phyloP scores from a whole-genome alignment of 2,113 vertebrate species.

The Myiopsitta monachus region DNA sequence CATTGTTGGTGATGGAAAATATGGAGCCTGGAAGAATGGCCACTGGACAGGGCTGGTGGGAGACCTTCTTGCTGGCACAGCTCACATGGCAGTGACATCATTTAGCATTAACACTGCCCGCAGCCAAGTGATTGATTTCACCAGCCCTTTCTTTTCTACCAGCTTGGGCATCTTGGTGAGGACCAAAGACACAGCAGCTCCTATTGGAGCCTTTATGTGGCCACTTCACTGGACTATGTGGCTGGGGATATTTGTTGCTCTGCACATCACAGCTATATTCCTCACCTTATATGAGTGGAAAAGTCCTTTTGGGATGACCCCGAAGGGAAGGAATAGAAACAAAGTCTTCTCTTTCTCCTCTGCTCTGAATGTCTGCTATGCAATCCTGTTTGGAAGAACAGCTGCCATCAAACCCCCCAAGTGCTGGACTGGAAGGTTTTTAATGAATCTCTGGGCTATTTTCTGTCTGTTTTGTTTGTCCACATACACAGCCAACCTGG shows the following conservation, averaged over 20 bases:
- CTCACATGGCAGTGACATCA: constrained; percentile 84
- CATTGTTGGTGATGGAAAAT: constrained; percentile 85
- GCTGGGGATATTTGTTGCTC: constrained; percentile 85
- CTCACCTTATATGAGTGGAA: constrained; percentile 87
- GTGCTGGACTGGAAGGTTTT: constrained; percentile 86
- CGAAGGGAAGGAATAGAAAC: constrained; percentile 80
- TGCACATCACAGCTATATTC: constrained; percentile 84
- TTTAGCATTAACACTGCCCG: constrained; percentile 86
- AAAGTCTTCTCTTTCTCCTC: constrained; percentile 87
- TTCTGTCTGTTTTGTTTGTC: constrained; percentile 88
- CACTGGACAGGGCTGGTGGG: constrained; percentile 86
- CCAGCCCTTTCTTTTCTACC: constrained; percentile 86
- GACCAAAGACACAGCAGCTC: constrained; percentile 83
- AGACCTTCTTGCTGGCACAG: constrained; percentile 80
- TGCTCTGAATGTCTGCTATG: constrained; percentile 84
- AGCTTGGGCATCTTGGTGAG: constrained; percentile 85
- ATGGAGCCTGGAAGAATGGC: constrained; percentile 81
- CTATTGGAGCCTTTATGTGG: constrained; percentile 88
- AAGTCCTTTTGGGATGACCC: constrained; percentile 86
- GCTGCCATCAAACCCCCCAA: constrained; percentile 84
- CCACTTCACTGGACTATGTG: constrained; percentile 88
- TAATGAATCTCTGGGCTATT: constrained; percentile 90
- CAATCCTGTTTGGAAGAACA: constrained; percentile 85
- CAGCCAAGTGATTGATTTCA: constrained; percentile 86
- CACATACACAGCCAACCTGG: constrained; percentile 84